A percentile compares a stretch with the other conserved stretches of the same genome.
phyloP scores from a whole-genome alignment of 2,797 vertebrate species.

The Scolopax bukidnonensis region DNA sequence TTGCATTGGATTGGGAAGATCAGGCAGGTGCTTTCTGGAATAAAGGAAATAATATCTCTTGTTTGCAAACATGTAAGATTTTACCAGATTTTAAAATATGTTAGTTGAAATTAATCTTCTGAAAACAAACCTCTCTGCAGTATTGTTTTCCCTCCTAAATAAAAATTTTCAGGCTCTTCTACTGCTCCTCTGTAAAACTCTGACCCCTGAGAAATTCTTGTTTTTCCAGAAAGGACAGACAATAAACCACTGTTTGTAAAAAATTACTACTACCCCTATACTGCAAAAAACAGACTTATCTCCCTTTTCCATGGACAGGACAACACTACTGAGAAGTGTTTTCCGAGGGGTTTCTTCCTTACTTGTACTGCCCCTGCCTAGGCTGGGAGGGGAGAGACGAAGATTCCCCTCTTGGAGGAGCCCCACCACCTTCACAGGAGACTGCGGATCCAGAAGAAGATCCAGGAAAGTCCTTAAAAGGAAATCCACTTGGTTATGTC shows the following conservation, averaged over 20 bases:
- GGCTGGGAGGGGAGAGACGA: neutral
- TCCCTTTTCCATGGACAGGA: neutral
- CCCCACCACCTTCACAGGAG: neutral
- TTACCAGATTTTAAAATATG: neutral
- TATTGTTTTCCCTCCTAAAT: neutral
- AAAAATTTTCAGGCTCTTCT: neutral
- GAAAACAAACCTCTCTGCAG: neutral
- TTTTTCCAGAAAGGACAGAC: neutral
- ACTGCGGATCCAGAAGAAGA: neutral
- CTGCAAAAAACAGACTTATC: neutral
- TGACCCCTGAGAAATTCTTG: neutral
- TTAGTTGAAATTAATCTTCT: neutral
- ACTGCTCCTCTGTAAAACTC: neutral
- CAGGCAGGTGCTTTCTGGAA: neutral
- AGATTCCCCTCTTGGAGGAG: neutral
- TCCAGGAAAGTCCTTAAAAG: neutral
- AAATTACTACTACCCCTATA: neutral
- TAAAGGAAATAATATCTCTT: neutral
- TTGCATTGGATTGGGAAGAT: neutral
- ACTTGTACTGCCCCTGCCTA: neutral
- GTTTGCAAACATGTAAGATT: neutral
- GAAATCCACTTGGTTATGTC: neutral
- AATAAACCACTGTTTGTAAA: neutral
- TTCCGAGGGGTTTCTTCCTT: rapidly evolving
- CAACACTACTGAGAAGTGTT: neutral